Conservation (phyloP, 2,113 vertebrate species). For the Promerops cafer region DNA sequence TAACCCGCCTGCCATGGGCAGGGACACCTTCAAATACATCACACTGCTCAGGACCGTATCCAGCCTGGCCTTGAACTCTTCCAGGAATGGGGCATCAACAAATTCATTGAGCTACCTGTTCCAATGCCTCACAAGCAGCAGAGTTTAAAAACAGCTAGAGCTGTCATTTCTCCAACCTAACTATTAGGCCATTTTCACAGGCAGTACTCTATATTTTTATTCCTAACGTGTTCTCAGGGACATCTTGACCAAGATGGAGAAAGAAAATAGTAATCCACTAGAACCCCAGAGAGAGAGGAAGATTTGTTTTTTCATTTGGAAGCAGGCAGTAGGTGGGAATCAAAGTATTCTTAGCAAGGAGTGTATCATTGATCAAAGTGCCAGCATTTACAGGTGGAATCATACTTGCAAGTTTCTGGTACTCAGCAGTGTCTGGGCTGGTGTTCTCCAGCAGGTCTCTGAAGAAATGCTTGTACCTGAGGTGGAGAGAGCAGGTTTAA, state of each 20-base stretch:
- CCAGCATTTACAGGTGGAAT: background rate
- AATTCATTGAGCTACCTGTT: background rate
- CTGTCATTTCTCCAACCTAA: background rate
- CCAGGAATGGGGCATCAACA: background rate
- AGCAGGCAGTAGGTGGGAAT: background rate
- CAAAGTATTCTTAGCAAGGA: background rate
- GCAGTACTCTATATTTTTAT: background rate
- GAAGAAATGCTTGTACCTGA: slow-evolving; percentile 85
- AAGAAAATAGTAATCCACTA: background rate
- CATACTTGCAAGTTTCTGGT: slow-evolving; percentile 84
- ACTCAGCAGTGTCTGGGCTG: slow-evolving; percentile 73
- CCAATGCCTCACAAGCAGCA: background rate
- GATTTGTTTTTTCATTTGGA: background rate
- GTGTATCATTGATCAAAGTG: background rate
- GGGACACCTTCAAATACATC: background rate
- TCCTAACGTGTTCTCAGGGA: background rate
- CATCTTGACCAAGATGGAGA: background rate
- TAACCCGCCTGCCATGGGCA: fast-evolving
- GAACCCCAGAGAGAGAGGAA: background rate
- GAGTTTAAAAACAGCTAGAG: background rate
- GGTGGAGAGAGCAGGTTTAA: background rate
- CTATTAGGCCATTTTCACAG: background rate
- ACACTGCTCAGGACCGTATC: background rate
- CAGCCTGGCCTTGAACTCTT: background rate
- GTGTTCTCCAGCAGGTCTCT: slow-evolving; percentile 85